These are phyloP conservation scores for Ecliptopera silaceata DNA, from an alignment of 2,888 invertebrate genomes.

Conservation along the genomic window DNA sequence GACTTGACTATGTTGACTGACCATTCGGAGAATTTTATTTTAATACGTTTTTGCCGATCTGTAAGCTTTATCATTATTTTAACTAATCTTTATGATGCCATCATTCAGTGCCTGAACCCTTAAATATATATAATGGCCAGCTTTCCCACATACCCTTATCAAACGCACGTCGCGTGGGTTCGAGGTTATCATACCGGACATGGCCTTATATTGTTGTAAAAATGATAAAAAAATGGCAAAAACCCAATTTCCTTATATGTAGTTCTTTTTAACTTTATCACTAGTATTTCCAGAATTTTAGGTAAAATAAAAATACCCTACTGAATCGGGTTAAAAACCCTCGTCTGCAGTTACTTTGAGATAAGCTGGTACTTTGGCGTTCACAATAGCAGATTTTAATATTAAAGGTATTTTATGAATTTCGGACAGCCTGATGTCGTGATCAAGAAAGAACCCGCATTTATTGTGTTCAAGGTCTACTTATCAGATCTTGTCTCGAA, in stretches of 20 bases:
- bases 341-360: background rate
- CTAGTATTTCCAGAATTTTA: background rate
- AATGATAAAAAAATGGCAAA: conserved; percentile 34
- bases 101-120: background rate
- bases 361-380: background rate
- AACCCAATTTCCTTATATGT: background rate
- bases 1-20: too few relatives aligned
- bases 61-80: too few relatives aligned
- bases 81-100: too few relatives aligned
- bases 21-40: too few relatives aligned
- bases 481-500: background rate
- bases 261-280: background rate
- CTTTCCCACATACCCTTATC: conserved; percentile 15
- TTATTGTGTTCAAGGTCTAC: conserved; percentile 7
- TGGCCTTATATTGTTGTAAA: conserved; percentile 28
- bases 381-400: background rate
- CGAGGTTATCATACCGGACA: conserved; percentile 44
- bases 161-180: conserved; percentile 19
- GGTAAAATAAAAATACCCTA: too few relatives aligned
- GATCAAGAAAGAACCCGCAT: conserved; percentile 28
- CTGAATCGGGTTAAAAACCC: background rate
- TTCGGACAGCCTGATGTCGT: conserved; percentile 12
- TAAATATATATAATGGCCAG: conserved; percentile 6
- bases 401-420: background rate
- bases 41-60: too few relatives aligned